Percentiles rank a stretch among this genome's conserved stretches.
These are phyloP conservation scores for Agonopterix arenella DNA, from an alignment of 2,888 invertebrate genomes.

Conservation along the genomic window DNA sequence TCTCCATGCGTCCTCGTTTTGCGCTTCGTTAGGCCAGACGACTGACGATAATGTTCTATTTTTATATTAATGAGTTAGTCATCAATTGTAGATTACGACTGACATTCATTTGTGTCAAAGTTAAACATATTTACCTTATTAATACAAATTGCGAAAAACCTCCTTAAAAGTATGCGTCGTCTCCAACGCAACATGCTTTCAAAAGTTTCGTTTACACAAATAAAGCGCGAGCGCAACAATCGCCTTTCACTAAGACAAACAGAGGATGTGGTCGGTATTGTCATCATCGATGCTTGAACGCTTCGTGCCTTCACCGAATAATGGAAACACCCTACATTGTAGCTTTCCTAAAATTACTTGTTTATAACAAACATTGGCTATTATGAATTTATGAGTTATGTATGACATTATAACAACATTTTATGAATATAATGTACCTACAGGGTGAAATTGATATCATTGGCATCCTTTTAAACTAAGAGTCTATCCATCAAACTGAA, in stretches of 20 bases:
- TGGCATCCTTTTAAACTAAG: no score
- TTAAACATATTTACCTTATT: constrained; percentile 3
- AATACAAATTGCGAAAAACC: constrained; percentile 8
- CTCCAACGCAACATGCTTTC: constrained; percentile 40
- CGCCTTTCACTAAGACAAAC: constrained; percentile 62
- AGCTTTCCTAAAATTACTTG: constrained; percentile 31
- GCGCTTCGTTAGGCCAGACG: no score
- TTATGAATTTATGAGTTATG: not conserved
- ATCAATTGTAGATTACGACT: no score
- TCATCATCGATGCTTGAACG: constrained; percentile 39
- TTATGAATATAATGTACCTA: not conserved
- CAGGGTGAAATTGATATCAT: not conserved
- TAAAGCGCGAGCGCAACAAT: constrained; percentile 48
- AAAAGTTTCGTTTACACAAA: constrained; percentile 57
- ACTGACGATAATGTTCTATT: no score
- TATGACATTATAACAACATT: not conserved
- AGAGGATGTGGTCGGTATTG: constrained; percentile 62
- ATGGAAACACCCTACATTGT: constrained; percentile 28
- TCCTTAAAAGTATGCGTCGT: constrained; percentile 21
- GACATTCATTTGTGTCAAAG: no score
- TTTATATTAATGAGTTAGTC: no score
- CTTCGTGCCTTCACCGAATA: constrained; percentile 16
- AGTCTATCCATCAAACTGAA: no score
- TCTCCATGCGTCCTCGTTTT: no score
- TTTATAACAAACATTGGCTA: constrained; percentile 14